These are phyloP conservation scores for Brachyopa scutellaris DNA, from an alignment of 2,888 invertebrate genomes.

Conservation along the genomic window DNA sequence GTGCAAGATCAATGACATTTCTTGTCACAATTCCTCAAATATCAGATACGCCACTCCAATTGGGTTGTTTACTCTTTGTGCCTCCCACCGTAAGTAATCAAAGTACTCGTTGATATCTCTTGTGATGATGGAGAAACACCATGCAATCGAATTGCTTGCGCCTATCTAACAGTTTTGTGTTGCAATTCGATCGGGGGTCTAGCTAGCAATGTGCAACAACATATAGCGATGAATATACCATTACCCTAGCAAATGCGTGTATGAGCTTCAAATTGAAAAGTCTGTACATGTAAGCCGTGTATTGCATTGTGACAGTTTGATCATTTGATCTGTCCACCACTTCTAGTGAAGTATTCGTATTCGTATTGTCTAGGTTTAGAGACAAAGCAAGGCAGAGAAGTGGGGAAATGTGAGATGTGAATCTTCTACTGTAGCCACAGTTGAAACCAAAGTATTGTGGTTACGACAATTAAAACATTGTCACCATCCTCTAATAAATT, in stretches of 20 bases:
- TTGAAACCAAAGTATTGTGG: conserved; percentile 40
- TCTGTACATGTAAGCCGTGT: conserved; percentile 3
- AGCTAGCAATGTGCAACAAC: conserved; percentile 12
- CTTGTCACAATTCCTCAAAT: conserved; percentile 49
- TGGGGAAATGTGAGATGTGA: not conserved
- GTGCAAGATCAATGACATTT: conserved; percentile 58
- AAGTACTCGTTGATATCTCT: too few relatives aligned
- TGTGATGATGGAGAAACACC: too few relatives aligned
- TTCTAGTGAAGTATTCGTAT: not conserved
- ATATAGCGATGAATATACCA: conserved; percentile 1
- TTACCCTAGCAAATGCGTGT: conserved; percentile 1
- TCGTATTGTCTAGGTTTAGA: not conserved
- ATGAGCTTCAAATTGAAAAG: too few relatives aligned
- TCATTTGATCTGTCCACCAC: conserved; percentile 52
- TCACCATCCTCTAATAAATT: conserved; percentile 23
- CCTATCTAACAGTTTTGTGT: conserved; percentile 7
- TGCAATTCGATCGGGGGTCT: conserved; percentile 26
- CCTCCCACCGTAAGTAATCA: too few relatives aligned
- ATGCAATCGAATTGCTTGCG: conserved; percentile 11
- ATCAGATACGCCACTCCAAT: conserved; percentile 42
- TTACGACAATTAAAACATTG: conserved; percentile 48
- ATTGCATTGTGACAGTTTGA: conserved; percentile 30
- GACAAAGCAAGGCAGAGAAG: not conserved
- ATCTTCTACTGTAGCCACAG: conserved; percentile 16
- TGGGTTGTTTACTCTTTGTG: too few relatives aligned